Conservation (phyloP, 2,113 vertebrate genomes). For the Labeo catla region DNA sequence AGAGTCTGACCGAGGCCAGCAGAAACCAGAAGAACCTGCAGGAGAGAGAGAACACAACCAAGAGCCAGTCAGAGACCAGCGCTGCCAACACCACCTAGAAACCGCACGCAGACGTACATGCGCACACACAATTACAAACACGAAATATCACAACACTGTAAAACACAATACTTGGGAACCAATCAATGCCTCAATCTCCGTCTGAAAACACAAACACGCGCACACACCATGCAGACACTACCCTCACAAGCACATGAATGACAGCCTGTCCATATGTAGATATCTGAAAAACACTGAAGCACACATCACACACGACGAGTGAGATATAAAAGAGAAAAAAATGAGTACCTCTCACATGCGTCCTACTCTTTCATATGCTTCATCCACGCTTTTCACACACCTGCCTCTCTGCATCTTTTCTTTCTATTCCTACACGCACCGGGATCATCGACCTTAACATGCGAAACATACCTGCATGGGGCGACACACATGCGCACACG, state of each 20-base stretch:
- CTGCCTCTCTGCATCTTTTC: slow-evolving; percentile 33
- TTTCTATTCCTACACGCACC: slow-evolving; percentile 34
- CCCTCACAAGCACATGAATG: slow-evolving; percentile 35
- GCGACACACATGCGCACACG: slow-evolving; percentile 26
- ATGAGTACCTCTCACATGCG: slow-evolving; percentile 42
- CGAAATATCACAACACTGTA: slow-evolving; percentile 37
- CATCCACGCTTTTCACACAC: slow-evolving; percentile 9
- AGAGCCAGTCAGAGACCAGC: slow-evolving; percentile 65
- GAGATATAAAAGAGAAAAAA: slow-evolving; percentile 47
- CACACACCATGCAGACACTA: slow-evolving; percentile 27
- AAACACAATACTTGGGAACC: slow-evolving; percentile 45
- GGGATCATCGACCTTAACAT: slow-evolving; percentile 45
- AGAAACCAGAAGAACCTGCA: slow-evolving; percentile 81
- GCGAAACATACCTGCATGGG: slow-evolving; percentile 33
- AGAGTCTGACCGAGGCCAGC: slow-evolving; percentile 82
- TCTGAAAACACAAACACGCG: slow-evolving; percentile 28
- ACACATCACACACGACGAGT: slow-evolving; percentile 40
- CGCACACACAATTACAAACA: slow-evolving; percentile 45
- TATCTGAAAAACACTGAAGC: slow-evolving; percentile 42
- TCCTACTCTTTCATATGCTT: slow-evolving; percentile 48
- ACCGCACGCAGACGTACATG: slow-evolving; percentile 56
- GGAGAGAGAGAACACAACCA: slow-evolving; percentile 73
- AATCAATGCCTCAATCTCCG: slow-evolving; percentile 30
- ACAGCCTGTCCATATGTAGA: slow-evolving; percentile 55
- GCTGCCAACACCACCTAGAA: slow-evolving; percentile 66